Percentiles rank a stretch among this genome's conserved stretches.
Evolutionary conservation across 2,888 invertebrate species (phyloP).

Genomic region (Drosophila fungiperda): DNA sequence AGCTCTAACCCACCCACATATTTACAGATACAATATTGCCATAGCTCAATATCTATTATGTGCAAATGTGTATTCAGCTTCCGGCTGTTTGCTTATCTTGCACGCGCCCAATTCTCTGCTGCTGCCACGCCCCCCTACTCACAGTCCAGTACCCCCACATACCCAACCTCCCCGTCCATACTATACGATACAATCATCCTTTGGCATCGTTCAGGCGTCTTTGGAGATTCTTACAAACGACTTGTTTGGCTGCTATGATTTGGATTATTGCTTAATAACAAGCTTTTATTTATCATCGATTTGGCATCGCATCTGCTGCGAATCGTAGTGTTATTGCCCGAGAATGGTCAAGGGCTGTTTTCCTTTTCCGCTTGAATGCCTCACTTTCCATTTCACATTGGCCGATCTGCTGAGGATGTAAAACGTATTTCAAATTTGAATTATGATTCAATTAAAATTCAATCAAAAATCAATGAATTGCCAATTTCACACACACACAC

Average conservation of each 20-base stretch:
- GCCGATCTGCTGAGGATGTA: not conserved
- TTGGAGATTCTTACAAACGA: constrained; percentile 51
- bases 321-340: constrained; percentile 40
- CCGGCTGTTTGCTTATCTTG: constrained; percentile 55
- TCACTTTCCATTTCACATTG: constrained; percentile 43
- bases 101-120: constrained; percentile 45
- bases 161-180: not conserved
- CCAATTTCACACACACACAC: constrained; percentile 32
- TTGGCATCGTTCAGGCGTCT: constrained; percentile 19
- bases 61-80: constrained; percentile 55
- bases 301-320: constrained; percentile 54
- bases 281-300: constrained; percentile 77
- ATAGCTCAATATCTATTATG: constrained; percentile 53
- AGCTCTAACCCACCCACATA: constrained; percentile 2
- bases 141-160: not conserved
- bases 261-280: constrained; percentile 72
- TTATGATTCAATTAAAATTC: constrained; percentile 76
- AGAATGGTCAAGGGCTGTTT: constrained; percentile 44
- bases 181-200: not conserved
- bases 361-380: constrained; percentile 49
- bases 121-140: constrained; percentile 17
- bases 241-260: constrained; percentile 55
- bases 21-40: constrained; percentile 10
- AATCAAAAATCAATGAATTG: constrained; percentile 73
- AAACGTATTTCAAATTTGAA: constrained; percentile 41